Evolutionary conservation across 2,888 invertebrate species (phyloP), one percentile per base, ranked within the genome.

Genomic region (Aphidius colemani): DNA sequence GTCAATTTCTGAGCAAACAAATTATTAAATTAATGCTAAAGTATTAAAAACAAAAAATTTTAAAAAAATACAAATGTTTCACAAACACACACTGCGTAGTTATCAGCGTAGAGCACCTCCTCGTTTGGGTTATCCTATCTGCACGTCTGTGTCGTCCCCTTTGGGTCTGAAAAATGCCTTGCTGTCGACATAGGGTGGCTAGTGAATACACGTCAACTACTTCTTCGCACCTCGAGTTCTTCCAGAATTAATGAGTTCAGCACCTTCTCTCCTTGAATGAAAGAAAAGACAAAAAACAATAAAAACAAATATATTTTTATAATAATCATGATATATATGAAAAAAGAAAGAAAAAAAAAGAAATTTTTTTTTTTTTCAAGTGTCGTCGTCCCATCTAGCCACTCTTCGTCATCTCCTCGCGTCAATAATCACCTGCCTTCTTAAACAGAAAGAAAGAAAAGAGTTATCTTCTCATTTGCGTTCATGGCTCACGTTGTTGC

Each of bases 101-200:
- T 79, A 78, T 57, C 81, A 79, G 80, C 80, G 77, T 77, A 78
- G 76, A 79, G 77, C 78, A 78, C 78, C 79, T 77, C 78, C 76
- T 78, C 77, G 77, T 76, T 75, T 75, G 80, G 65, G 79, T 79
- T 79, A 77, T 74, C 74, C 79, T 76, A 30, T 79, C 81, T 80
- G 80, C 79, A 79, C 77, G 65, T 75, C 75, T 74, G 30, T 30
- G 72, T 57, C 57, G 57, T 57, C 57, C 57, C 57, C 46, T 51
- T 13, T 43, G 61, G 51, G 62, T 51, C 49, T 50, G 63, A 61
- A 63, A 61, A 69, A 66, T 69, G 67, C 71, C 69, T 72, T 68
- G 71, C 69, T 70, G 72, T 30, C 30, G 30, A 30, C 30, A 30
- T 30, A 66, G 78, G 75, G 75, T 74, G 75, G 74, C 78, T 78